phyloP scores from a whole-genome alignment of 2,797 vertebrate species.

The Neopelma chrysocephalum region DNA sequence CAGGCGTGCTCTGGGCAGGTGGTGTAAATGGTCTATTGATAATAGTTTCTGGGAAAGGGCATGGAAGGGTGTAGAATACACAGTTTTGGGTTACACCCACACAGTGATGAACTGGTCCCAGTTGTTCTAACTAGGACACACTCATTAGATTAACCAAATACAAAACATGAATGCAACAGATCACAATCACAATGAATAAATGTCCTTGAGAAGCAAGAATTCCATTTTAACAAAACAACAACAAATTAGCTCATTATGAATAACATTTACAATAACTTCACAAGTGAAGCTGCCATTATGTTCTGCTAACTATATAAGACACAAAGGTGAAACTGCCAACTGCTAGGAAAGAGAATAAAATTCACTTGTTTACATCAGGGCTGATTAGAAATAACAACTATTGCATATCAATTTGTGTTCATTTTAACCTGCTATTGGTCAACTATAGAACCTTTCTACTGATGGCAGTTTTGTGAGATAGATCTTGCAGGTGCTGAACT shows the following conservation, averaged over 20 bases:
- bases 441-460: not conserved
- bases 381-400: not conserved
- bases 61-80: too few relatives aligned
- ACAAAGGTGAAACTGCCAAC: not conserved
- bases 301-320: not conserved
- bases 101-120: too few relatives aligned
- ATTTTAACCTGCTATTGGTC: not conserved
- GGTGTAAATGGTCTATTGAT: too few relatives aligned
- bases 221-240: slow-evolving; percentile 3
- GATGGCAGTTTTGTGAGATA: not conserved
- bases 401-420: not conserved
- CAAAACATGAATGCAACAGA: not conserved
- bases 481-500: not conserved
- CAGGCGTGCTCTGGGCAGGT: too few relatives aligned
- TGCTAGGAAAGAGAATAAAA: not conserved
- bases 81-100: too few relatives aligned
- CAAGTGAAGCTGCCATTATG: not conserved
- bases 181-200: slow-evolving; percentile 32
- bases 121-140: too few relatives aligned
- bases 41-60: too few relatives aligned
- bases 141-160: slow-evolving; percentile 18
- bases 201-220: not conserved
- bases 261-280: slow-evolving; percentile 31
- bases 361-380: not conserved
- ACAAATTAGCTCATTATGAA: slow-evolving; percentile 32